These are phyloP conservation scores for Apamea monoglypha DNA, from an alignment of 2,888 invertebrate genomes.

Conservation along the genomic window DNA sequence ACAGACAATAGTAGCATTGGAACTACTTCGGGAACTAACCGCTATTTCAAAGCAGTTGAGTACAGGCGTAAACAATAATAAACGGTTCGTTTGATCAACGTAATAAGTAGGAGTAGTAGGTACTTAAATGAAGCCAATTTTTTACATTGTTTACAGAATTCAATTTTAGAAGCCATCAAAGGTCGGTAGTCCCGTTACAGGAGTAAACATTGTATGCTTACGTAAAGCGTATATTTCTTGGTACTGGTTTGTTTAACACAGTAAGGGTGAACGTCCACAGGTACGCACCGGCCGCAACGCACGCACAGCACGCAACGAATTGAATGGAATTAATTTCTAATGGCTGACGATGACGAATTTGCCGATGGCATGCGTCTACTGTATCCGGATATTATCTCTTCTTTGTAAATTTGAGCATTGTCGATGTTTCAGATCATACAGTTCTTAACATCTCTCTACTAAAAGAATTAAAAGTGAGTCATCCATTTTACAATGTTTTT, in stretches of 20 bases:
- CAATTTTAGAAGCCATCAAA: conserved; percentile 60
- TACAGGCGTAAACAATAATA: conserved; percentile 15
- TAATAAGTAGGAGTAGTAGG: conserved; percentile 25
- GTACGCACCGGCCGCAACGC: not conserved
- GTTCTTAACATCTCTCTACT: too few species aligned
- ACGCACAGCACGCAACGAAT: not conserved
- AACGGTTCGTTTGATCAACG: not conserved
- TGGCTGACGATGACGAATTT: not conserved
- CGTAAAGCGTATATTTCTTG: conserved; percentile 51
- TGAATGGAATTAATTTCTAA: not conserved
- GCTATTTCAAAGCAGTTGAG: not conserved
- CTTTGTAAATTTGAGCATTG: not conserved
- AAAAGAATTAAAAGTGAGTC: not conserved
- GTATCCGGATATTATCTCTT: not conserved
- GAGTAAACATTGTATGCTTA: conserved; percentile 46
- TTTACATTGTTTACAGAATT: conserved; percentile 41
- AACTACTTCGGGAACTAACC: not conserved
- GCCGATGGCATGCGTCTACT: not conserved
- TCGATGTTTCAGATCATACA: too few species aligned
- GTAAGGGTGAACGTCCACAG: conserved; percentile 8
- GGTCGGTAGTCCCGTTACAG: conserved; percentile 23
- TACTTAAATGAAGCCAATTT: conserved; percentile 32
- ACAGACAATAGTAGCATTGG: not conserved
- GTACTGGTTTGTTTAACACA: conserved; percentile 50
- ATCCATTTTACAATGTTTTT: not conserved